phyloP scores from a whole-genome alignment of 1,140 invertebrate species.

The Phortica variegata region DNA sequence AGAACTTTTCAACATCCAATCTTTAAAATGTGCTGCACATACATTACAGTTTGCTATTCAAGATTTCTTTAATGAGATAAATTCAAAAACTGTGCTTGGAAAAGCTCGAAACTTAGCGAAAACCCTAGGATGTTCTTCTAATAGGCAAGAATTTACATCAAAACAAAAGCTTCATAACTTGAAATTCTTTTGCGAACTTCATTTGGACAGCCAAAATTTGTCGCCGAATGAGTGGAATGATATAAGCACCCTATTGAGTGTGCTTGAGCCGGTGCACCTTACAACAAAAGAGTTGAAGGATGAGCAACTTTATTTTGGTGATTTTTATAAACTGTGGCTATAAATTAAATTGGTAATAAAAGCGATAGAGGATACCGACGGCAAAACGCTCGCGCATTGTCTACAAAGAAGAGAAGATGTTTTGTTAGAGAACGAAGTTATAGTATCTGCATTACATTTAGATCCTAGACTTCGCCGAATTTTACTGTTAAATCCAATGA shows the following conservation, averaged over 20 bases:
- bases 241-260: neutral
- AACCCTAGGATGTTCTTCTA: neutral
- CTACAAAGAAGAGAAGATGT: no score
- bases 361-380: neutral
- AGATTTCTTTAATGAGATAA: neutral
- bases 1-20: neutral
- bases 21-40: neutral
- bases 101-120: neutral
- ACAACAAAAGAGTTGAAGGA: neutral
- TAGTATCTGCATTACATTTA: no score
- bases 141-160: neutral
- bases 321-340: constrained; percentile 1
- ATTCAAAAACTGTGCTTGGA: neutral
- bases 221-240: neutral
- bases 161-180: neutral
- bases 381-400: neutral
- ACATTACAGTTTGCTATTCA: neutral
- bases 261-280: neutral
- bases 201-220: neutral
- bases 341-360: neutral
- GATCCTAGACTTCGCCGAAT: no score
- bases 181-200: neutral
- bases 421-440: no score
- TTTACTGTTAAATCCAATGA: no score
- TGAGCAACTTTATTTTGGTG: neutral